phyloP scores from a whole-genome alignment of 23 tunicate genomes.

The Ciona savignyi region DNA sequence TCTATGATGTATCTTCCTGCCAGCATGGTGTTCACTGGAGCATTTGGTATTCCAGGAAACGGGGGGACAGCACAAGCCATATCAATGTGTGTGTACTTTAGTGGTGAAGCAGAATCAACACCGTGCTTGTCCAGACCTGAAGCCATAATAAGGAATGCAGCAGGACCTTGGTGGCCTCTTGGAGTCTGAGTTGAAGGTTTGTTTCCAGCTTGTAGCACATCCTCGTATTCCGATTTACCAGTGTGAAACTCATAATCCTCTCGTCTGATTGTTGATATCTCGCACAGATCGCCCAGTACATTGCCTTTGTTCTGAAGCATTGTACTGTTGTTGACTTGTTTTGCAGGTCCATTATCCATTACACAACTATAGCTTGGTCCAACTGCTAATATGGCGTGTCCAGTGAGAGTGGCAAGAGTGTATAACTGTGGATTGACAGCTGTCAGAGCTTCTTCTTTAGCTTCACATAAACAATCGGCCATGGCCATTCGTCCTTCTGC shows the following conservation, averaged over 20 bases:
- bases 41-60: neutral
- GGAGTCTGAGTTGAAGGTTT: conserved; percentile 48
- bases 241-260: conserved; percentile 63
- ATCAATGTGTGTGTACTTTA: neutral
- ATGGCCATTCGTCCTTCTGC: conserved; percentile 75
- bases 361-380: conserved; percentile 37
- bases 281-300: conserved; percentile 43
- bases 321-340: conserved; percentile 10
- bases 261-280: conserved; percentile 38
- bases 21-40: neutral
- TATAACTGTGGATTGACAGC: conserved; percentile 46
- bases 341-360: conserved; percentile 54
- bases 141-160: conserved; percentile 65
- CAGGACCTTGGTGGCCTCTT: conserved; percentile 49
- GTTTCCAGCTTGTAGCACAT: conserved; percentile 52
- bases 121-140: conserved; percentile 16
- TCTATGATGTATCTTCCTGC: neutral
- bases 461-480: conserved; percentile 18
- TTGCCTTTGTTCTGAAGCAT: conserved; percentile 47
- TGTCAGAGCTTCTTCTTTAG: conserved; percentile 33
- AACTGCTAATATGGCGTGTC: conserved; percentile 36
- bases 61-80: neutral
- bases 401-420: conserved; percentile 31
- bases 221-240: conserved; percentile 34
- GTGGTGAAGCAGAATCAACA: neutral